These are phyloP conservation scores for Euleptes europaea DNA, from an alignment of 2,113 vertebrate genomes.

Conservation along the genomic window DNA sequence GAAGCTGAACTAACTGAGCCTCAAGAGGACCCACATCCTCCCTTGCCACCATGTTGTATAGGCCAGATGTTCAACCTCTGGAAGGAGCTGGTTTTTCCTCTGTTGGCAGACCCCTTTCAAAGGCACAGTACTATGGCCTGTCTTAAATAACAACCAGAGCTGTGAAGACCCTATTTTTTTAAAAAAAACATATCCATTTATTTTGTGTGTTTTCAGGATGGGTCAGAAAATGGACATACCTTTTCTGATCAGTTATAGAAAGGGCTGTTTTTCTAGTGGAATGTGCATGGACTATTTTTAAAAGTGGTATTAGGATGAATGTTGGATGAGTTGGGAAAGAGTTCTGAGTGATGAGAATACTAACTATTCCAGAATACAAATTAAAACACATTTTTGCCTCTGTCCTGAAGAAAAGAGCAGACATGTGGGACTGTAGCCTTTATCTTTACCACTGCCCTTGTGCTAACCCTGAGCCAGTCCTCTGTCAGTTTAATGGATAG, in stretches of 20 bases:
- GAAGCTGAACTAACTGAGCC: neutral
- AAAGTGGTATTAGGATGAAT: neutral
- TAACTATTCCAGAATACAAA: neutral
- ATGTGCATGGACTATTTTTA: neutral
- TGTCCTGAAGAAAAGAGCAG: neutral
- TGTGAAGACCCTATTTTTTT: constrained; percentile 21
- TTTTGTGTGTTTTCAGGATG: constrained; percentile 47
- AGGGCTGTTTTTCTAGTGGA: neutral
- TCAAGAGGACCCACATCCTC: no score
- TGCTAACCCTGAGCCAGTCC: neutral
- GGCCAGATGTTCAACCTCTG: neutral
- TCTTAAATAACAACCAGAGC: neutral
- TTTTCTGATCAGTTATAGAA: neutral
- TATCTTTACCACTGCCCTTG: neutral
- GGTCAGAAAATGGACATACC: neutral
- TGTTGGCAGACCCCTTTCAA: neutral
- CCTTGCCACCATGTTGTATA: no score
- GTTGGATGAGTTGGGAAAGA: neutral
- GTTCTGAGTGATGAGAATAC: neutral
- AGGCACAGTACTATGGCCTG: neutral
- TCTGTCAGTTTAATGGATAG: neutral
- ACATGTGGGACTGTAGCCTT: neutral
- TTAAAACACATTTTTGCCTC: neutral
- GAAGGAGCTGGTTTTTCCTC: neutral
- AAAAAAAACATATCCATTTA: constrained; percentile 37